These are phyloP conservation scores for Clanis bilineata DNA, from an alignment of 2,888 invertebrate genomes.

Conservation along the genomic window DNA sequence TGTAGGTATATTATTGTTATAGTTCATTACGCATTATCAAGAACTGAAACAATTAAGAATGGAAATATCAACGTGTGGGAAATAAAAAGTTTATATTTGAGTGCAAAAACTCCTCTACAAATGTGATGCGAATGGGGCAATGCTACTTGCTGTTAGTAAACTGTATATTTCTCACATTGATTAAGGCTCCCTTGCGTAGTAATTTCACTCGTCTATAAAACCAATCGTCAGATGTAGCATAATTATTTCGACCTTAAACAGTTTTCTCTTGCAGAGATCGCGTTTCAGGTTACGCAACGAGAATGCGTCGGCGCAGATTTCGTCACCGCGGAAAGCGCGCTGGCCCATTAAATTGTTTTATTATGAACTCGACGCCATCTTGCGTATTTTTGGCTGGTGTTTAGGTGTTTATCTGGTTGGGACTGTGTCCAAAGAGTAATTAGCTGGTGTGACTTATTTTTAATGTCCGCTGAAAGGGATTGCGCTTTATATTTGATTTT, in stretches of 20 bases:
- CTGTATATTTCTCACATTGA: constrained; percentile 1
- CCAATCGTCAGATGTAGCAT: constrained; percentile 45
- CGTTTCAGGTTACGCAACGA: constrained; percentile 75
- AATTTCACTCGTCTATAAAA: constrained; percentile 29
- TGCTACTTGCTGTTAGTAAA: neutral
- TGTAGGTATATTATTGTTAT: neutral
- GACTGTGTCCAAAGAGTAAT: constrained; percentile 79
- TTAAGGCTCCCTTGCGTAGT: constrained; percentile 20
- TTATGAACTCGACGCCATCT: constrained; percentile 81
- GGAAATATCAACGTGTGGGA: neutral
- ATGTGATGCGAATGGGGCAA: neutral
- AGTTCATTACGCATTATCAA: neutral
- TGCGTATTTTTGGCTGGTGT: constrained; percentile 80
- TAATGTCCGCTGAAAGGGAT: constrained; percentile 41
- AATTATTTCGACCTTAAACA: constrained; percentile 71
- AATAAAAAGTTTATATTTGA: neutral
- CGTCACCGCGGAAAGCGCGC: constrained; percentile 82
- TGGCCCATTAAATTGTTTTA: constrained; percentile 83
- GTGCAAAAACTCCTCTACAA: neutral
- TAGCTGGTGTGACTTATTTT: constrained; percentile 74
- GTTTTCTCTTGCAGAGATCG: constrained; percentile 75
- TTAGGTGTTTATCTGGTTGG: constrained; percentile 81
- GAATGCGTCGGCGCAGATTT: constrained; percentile 78
- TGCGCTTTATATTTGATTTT: neutral
- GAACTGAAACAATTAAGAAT: neutral